Conservation (phyloP, 1,140 invertebrate species). For the Centruroides vittatus region DNA sequence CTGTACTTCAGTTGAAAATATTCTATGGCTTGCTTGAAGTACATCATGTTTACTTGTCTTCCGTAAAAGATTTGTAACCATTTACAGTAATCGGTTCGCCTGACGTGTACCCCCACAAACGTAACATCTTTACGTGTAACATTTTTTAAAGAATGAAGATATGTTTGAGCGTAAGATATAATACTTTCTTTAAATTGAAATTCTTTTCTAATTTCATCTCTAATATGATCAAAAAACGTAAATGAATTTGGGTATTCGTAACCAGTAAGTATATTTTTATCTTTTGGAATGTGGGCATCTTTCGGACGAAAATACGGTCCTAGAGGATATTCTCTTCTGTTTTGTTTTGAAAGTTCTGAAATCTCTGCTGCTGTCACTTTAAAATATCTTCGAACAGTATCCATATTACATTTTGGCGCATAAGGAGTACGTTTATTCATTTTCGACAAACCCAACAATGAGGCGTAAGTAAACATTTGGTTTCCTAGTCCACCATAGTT, state of each 20-base stretch:
- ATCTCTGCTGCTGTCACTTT: background rate
- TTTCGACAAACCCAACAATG: constrained; percentile 40
- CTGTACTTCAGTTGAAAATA: constrained; percentile 36
- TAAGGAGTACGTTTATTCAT: constrained; percentile 42
- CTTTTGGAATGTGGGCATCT: background rate
- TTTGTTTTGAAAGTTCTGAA: background rate
- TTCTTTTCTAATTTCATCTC: background rate
- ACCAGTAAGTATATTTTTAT: background rate
- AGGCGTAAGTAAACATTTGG: constrained; percentile 47
- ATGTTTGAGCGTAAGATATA: background rate
- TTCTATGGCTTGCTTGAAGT: constrained; percentile 40
- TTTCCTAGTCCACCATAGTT: constrained; percentile 41
- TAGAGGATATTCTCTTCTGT: background rate
- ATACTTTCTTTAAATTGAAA: background rate
- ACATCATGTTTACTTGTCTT: constrained; percentile 35
- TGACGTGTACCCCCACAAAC: constrained; percentile 42
- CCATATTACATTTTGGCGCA: constrained; percentile 28
- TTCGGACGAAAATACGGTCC: background rate
- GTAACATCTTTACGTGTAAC: too few species aligned
- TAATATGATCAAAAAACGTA: constrained; percentile 6
- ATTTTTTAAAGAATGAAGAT: too few species aligned
- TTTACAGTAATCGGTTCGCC: constrained; percentile 42
- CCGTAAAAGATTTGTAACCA: constrained; percentile 35
- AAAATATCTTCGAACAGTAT: background rate
- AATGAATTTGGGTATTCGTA: constrained; percentile 1